A percentile compares a stretch with the other conserved stretches of the same genome.
Conservation (phyloP, 1,140 invertebrate genomes). For the Drosophila paulistorum region DNA sequence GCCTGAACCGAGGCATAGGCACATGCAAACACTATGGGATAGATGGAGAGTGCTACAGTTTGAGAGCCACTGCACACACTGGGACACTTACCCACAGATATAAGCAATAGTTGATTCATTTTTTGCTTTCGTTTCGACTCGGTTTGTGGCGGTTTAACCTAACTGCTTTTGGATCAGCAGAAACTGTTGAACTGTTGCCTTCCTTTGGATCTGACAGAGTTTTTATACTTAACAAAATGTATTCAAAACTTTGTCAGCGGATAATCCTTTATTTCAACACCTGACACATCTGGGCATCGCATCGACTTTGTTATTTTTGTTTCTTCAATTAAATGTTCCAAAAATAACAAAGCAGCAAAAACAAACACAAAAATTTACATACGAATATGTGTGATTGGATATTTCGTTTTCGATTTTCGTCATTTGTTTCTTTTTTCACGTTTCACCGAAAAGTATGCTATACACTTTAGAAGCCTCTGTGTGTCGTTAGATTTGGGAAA, state of each 20-base stretch:
- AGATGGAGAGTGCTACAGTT: background rate
- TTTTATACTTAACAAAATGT: slow-evolving; percentile 51
- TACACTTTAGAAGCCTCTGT: background rate
- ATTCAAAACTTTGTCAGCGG: slow-evolving; percentile 19
- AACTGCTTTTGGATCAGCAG: slow-evolving; percentile 50
- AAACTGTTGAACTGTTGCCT: slow-evolving; percentile 67
- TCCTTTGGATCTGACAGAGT: slow-evolving; percentile 6
- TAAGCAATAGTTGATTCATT: slow-evolving; percentile 40
- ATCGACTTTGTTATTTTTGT: slow-evolving; percentile 49
- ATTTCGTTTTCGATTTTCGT: slow-evolving; percentile 16
- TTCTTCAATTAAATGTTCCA: slow-evolving; percentile 44
- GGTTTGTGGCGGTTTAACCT: slow-evolving; percentile 40
- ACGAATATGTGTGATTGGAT: background rate
- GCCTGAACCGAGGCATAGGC: slow-evolving; percentile 25
- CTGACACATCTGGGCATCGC: slow-evolving; percentile 55
- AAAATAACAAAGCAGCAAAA: slow-evolving; percentile 55
- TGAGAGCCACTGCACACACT: background rate
- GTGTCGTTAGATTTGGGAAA: no score
- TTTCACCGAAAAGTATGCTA: slow-evolving; percentile 27
- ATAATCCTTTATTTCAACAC: slow-evolving; percentile 74
- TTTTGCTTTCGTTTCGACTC: background rate
- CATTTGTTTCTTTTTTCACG: background rate
- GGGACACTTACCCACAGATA: slow-evolving; percentile 46
- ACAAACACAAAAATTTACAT: background rate
- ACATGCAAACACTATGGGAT: slow-evolving; percentile 19